Evolutionary conservation across 2,888 invertebrate genomes (phyloP).

Genomic region (Cantharis flavilabris): DNA sequence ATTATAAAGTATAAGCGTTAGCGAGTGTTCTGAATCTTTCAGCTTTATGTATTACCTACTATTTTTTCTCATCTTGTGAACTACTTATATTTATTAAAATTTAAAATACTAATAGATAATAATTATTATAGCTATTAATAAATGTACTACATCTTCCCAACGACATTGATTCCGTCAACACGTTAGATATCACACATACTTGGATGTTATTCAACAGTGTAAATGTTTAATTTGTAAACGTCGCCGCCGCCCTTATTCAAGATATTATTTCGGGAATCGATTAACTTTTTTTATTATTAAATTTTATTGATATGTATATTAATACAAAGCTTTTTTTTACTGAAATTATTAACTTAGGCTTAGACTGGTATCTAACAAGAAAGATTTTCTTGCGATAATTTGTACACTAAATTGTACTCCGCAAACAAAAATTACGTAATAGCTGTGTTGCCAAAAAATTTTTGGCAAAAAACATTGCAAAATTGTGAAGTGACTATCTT

Average conservation of each 20-base stretch:
- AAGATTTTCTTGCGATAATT: background rate
- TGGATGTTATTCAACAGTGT: background rate
- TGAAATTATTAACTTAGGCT: background rate
- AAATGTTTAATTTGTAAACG: background rate
- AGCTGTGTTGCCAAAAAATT: background rate
- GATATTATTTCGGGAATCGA: background rate
- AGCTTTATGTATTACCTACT: too few relatives aligned
- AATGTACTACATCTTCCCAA: background rate
- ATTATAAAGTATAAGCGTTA: too few relatives aligned
- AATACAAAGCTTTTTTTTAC: background rate
- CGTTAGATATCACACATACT: background rate
- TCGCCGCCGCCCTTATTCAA: background rate
- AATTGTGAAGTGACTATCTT: background rate
- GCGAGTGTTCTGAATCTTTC: too few relatives aligned
- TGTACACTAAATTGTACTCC: background rate
- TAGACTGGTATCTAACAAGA: background rate
- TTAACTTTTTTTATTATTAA: background rate
- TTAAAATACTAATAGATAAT: background rate
- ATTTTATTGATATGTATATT: background rate
- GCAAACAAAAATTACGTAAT: background rate
- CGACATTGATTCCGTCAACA: background rate
- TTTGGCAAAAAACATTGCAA: background rate
- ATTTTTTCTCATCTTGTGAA: too few relatives aligned
- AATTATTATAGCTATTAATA: background rate
- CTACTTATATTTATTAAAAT: too few relatives aligned